phyloP scores from a whole-genome alignment of 2,888 invertebrate species.

The Lepetodrilus schrolli region DNA sequence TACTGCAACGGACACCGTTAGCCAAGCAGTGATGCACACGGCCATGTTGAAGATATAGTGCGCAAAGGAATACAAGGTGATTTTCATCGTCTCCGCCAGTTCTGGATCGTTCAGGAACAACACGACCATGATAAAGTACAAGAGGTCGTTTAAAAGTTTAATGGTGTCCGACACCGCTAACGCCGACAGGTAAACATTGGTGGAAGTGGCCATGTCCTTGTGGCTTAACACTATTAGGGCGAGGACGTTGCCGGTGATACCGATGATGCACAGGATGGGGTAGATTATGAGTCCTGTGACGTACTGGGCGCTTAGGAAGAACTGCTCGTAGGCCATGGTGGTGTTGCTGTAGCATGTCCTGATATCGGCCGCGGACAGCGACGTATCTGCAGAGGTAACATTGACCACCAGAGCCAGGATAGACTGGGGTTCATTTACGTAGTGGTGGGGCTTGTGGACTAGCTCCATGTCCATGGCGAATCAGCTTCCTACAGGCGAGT shows the following conservation, averaged over 20 bases:
- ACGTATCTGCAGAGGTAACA: not conserved
- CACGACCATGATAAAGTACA: conserved; percentile 67
- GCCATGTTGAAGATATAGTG: conserved; percentile 71
- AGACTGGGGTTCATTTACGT: not conserved
- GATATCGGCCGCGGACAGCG: not conserved
- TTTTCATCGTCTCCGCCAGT: conserved; percentile 52
- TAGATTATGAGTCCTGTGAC: conserved; percentile 68
- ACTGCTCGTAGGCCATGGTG: conserved; percentile 50
- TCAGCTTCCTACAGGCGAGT: too few relatives aligned
- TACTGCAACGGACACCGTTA: conserved; percentile 70
- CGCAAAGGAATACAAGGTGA: conserved; percentile 67
- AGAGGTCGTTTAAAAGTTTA: conserved; percentile 67
- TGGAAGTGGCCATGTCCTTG: conserved; percentile 66
- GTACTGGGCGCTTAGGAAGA: conserved; percentile 62
- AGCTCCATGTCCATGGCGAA: not conserved
- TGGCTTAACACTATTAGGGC: conserved; percentile 63
- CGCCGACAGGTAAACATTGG: conserved; percentile 68
- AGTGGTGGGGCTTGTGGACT: not conserved
- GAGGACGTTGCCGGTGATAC: conserved; percentile 64
- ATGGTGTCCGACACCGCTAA: conserved; percentile 69
- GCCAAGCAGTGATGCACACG: conserved; percentile 68
- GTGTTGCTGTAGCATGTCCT: conserved; percentile 34
- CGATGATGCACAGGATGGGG: conserved; percentile 66
- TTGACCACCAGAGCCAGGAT: not conserved
- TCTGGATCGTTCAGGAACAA: conserved; percentile 48